These are phyloP conservation scores for Tokudaia muenninki DNA, from an alignment of 2,797 vertebrate genomes.

Conservation along the genomic window DNA sequence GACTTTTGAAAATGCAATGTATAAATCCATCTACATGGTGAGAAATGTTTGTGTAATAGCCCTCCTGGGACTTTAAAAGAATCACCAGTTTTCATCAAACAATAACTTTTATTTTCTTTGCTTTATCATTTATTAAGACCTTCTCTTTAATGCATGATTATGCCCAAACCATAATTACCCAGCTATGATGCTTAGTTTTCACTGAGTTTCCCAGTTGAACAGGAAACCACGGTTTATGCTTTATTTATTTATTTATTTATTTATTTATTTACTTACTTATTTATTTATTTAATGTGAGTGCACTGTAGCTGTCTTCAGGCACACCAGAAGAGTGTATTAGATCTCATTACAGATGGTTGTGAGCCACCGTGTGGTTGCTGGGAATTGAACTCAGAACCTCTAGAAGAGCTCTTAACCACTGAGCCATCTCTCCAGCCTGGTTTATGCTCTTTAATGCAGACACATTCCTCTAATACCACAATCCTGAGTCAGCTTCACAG, in stretches of 20 bases:
- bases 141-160: slow-evolving; percentile 51
- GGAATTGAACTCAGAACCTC: too few species aligned
- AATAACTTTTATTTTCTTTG: slow-evolving; percentile 19
- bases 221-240: background rate
- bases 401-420: too few species aligned
- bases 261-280: too few species aligned
- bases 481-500: slow-evolving; percentile 51
- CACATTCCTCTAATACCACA: background rate
- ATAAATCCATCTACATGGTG: slow-evolving; percentile 42
- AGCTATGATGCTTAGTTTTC: slow-evolving; percentile 10
- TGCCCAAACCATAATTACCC: slow-evolving; percentile 13
- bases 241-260: too few species aligned
- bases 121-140: slow-evolving; percentile 46
- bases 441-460: slow-evolving; percentile 1
- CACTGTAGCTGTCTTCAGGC: too few species aligned
- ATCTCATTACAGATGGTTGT: too few species aligned
- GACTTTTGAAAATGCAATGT: slow-evolving; percentile 15
- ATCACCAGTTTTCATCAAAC: slow-evolving; percentile 53
- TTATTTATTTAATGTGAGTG: too few species aligned
- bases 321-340: too few species aligned
- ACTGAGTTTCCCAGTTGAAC: background rate
- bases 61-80: background rate
- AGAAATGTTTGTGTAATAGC: slow-evolving; percentile 59
- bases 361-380: too few species aligned
- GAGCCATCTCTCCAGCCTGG: background rate